Conservation (phyloP, 2,113 vertebrate species). For the Dolichallabes microphthalmus region DNA sequence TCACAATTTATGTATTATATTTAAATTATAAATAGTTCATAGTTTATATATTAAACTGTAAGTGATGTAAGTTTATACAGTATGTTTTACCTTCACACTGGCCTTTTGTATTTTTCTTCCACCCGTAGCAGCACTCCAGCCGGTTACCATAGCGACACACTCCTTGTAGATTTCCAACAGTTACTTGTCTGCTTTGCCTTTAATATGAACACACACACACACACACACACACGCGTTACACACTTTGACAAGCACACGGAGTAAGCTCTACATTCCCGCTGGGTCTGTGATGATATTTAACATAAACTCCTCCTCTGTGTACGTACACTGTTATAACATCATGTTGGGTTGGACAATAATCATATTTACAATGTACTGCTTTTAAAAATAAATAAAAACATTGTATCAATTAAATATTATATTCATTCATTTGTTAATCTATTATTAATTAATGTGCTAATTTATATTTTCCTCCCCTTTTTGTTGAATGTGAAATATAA, state of each 20-base stretch:
- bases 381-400: too few relatives aligned
- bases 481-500: too few relatives aligned
- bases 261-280: not conserved
- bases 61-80: too few relatives aligned
- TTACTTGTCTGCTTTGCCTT: slow-evolving; percentile 71
- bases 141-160: slow-evolving; percentile 85
- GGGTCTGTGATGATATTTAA: not conserved
- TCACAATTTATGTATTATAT: too few relatives aligned
- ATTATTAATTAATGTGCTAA: not conserved
- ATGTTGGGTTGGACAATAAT: not conserved
- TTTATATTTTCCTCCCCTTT: not conserved
- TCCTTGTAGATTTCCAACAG: slow-evolving; percentile 73
- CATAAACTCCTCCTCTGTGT: not conserved
- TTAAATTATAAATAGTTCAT: too few relatives aligned
- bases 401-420: too few relatives aligned
- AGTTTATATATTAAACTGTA: too few relatives aligned
- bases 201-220: slow-evolving; percentile 36
- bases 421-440: not conserved
- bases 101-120: slow-evolving; percentile 84
- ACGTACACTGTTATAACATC: not conserved
- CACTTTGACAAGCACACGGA: not conserved
- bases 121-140: slow-evolving; percentile 92
- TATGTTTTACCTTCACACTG: slow-evolving; percentile 85
- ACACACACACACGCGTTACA: slow-evolving; percentile 10
- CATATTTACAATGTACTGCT: not conserved